A percentile compares a stretch with the other conserved stretches of the same genome.
These are phyloP conservation scores for Melanerpes formicivorus DNA, from an alignment of 2,113 vertebrate species.

Conservation along the genomic window DNA sequence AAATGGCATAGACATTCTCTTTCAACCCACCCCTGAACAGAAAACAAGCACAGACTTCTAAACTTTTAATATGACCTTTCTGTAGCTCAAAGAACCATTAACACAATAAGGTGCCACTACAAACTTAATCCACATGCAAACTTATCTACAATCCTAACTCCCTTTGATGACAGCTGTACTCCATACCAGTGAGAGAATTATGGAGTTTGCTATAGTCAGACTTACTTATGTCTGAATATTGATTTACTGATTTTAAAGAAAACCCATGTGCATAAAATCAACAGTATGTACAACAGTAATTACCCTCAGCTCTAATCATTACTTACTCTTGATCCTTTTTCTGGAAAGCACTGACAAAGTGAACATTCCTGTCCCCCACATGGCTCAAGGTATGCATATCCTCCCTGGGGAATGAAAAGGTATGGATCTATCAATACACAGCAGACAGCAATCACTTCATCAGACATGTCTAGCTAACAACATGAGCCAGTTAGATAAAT, in stretches of 20 bases:
- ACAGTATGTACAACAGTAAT: background rate
- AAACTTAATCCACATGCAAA: background rate
- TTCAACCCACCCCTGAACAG: background rate
- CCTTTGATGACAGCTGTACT: background rate
- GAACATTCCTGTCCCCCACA: conserved; percentile 83
- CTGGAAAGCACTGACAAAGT: conserved; percentile 81
- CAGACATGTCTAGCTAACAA: background rate
- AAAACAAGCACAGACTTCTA: background rate
- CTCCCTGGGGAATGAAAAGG: conserved; percentile 52
- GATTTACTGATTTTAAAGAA: background rate
- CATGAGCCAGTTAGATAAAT: background rate
- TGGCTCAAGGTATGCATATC: conserved; percentile 54
- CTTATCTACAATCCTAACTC: background rate
- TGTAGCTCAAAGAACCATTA: background rate
- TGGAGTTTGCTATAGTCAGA: background rate
- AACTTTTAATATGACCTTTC: background rate
- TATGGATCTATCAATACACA: background rate
- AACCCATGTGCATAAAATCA: background rate
- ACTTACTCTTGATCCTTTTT: conserved; percentile 86
- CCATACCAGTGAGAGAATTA: background rate
- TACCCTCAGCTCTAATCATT: background rate
- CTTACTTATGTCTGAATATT: background rate
- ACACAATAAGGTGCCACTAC: background rate
- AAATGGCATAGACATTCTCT: background rate
- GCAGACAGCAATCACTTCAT: background rate